Evolutionary conservation across 2,797 vertebrate species (phyloP), one percentile per base, ranked within the genome.

Genomic region (Tapera naevia): DNA sequence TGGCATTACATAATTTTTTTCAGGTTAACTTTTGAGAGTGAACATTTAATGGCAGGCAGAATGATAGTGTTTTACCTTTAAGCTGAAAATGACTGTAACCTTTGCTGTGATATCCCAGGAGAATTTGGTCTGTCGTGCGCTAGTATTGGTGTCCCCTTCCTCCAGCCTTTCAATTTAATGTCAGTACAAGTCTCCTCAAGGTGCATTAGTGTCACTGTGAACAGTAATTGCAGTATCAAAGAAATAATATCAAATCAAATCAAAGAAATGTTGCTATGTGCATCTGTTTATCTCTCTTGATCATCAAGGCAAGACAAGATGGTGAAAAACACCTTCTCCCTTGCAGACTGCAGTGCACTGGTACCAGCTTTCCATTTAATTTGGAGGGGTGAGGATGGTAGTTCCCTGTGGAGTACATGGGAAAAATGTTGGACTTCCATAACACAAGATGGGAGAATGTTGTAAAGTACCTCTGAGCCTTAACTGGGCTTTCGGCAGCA

Each of bases 211-310:
- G 84, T 80, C 46, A 16, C 79, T 46, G n/a, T 66, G 75, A 88
- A 61, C 65, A 72, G 51, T 88, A 88, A 90, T 74, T 88, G 58
- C 51, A 80, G 56, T 64, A 84, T 74, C 60, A 80, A 64, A 75
- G 53, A n/a, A n/a, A n/a, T n/a, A n/a, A n/a, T n/a, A n/a, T n/a
- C n/a, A n/a, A n/a, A n/a, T n/a, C n/a, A n/a, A n/a, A n/a, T n/a
- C n/a, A n/a, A n/a, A 80, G 79, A 69, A 73, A 60, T 53, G 45
- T 50, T 86, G 39, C n/a, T 0, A 0, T 51, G 48, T 65, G 76
- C 72, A 58, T 85, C 78, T 81, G 25, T 75, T 94, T 81, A 19
- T 78, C 78, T 90, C n/a, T 90, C 50, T 89, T 86, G 61, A 86
- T 78, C 82, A 71, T 30, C 21, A 37, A 70, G 85, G 73, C 78